Evolutionary conservation across 2,797 vertebrate species (phyloP).

Genomic region (Zonotrichia albicollis): DNA sequence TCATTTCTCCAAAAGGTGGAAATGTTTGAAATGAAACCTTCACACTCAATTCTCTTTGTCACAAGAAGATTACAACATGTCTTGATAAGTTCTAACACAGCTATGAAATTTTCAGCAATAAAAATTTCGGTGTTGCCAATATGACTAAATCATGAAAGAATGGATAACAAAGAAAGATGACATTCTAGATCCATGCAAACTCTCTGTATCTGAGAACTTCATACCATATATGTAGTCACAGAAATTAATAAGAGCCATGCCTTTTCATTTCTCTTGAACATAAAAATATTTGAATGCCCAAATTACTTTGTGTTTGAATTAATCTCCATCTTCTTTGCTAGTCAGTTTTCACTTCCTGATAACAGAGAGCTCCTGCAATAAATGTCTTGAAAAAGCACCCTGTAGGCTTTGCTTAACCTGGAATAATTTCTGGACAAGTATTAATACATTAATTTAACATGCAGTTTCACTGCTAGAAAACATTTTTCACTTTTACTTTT

Average conservation of each 20-base stretch:
- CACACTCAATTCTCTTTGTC: background rate
- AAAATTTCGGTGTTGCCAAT: background rate
- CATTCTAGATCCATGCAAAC: background rate
- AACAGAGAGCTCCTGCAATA: background rate
- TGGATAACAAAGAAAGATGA: background rate
- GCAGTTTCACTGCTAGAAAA: background rate
- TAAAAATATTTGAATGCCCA: background rate
- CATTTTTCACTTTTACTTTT: background rate
- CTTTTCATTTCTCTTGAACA: background rate
- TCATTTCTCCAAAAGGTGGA: background rate
- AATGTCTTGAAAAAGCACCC: background rate
- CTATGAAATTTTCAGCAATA: background rate
- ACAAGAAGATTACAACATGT: background rate
- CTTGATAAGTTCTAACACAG: background rate
- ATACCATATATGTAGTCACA: background rate
- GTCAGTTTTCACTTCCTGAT: background rate
- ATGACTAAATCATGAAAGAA: background rate
- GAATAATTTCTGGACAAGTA: background rate
- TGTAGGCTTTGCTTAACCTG: background rate
- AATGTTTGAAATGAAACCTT: background rate
- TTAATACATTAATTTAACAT: background rate
- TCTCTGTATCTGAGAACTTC: background rate
- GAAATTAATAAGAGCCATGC: background rate
- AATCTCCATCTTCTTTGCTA: background rate
- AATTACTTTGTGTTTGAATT: background rate